Base-by-base conservation (phyloP, 2,113 vertebrate genomes). In the Poicephalus meyeri region DNA sequence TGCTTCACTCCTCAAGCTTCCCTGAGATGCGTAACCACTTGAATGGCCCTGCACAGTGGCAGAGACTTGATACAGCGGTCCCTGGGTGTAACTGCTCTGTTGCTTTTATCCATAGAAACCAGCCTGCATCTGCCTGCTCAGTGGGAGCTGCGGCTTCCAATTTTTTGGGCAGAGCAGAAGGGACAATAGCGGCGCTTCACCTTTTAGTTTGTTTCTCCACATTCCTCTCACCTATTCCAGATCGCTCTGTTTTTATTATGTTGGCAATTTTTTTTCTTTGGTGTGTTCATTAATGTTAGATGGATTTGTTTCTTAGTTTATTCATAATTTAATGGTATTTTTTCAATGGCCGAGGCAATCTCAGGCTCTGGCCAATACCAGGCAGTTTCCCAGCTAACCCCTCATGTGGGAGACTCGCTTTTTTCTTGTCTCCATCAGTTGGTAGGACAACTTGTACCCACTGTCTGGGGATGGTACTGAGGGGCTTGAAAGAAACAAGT, bases 361-460 rank as follows among this genome's bases (percentile, higher is more conserved):
- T 76, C 70, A 42, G 50, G 80, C 69, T 93, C 69, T 95, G 70
- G 49, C 86, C 86, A 69, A 63, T 52, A 58, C 44, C 49, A 37
- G 73, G 83, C 69, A 86, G n/a, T 86, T 91, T 61, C 65, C 49
- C 89, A 77, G 41, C 70, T 56, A 65, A 25, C 37, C 46, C 50
- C 47, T 9, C 33, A 8, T 35, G 44, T 60, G 71, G 63, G 71
- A 94, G 88, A 81, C 39, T 64, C 71, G 72, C 13, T 14, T 89
- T 95, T 97, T 95, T 93, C 81, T 86, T 65, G 21, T 95, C 88
- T 93, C 91, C 93, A 91, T 96, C 93, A 94, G 86, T 93, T 93
- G 83, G 91, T 96, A 96, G 88, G 77, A 92, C 70, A 96, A 87
- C 95, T 96, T 96, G 92, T 96, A 96, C 95, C 93, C 96, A 96